These are phyloP conservation scores for Momotus momota DNA, from an alignment of 2,797 vertebrate species.

Conservation along the genomic window DNA sequence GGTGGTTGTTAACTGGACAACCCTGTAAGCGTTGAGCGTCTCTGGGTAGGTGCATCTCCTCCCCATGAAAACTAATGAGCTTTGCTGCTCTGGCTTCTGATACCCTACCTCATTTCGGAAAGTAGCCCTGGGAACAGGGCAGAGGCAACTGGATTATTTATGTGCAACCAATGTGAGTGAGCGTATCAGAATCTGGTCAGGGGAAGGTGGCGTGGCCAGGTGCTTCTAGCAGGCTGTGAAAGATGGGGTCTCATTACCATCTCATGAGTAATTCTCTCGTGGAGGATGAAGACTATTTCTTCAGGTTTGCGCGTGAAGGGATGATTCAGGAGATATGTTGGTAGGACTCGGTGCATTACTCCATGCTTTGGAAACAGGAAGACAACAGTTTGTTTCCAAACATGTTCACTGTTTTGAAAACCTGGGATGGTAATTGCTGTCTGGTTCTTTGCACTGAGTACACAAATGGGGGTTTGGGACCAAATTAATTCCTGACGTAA, in stretches of 20 bases:
- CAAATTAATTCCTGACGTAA: neutral
- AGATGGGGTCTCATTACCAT: neutral
- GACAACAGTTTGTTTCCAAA: constrained; percentile 26
- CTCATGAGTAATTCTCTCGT: neutral
- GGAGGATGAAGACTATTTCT: neutral
- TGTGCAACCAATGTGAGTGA: neutral
- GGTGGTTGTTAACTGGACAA: constrained; percentile 24
- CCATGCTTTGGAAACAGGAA: constrained; percentile 28
- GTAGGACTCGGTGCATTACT: neutral
- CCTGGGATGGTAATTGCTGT: neutral
- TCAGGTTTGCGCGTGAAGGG: neutral
- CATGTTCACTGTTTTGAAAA: neutral
- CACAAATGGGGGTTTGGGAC: neutral
- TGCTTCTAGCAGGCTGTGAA: neutral
- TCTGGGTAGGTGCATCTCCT: neutral
- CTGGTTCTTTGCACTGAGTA: neutral
- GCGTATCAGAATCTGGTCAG: neutral
- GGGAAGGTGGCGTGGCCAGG: rapidly evolving
- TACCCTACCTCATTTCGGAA: constrained; percentile 48
- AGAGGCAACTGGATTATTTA: constrained; percentile 14
- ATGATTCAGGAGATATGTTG: neutral
- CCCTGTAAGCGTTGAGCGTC: neutral
- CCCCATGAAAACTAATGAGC: neutral
- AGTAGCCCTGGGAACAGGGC: neutral
- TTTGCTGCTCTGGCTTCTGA: constrained; percentile 45